A percentile compares a stretch with the other conserved stretches of the same genome.
phyloP scores from a whole-genome alignment of 2,888 invertebrate genomes.

The Abrostola triplasia region DNA sequence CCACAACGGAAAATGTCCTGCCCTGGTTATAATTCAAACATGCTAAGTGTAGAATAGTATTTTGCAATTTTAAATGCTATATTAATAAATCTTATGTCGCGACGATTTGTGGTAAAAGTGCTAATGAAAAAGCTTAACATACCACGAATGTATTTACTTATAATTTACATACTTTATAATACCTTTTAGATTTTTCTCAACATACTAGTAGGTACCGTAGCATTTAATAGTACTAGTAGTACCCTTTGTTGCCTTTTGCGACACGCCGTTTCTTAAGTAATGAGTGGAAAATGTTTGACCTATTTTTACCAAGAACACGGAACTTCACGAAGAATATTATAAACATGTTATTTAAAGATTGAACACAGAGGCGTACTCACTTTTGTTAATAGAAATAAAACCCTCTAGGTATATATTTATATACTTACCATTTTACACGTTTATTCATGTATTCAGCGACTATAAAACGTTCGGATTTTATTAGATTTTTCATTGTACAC shows the following conservation, averaged over 20 bases:
- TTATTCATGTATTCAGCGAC: constrained; percentile 6
- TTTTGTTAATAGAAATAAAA: too few species aligned
- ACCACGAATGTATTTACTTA: constrained; percentile 10
- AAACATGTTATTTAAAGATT: too few species aligned
- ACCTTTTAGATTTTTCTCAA: too few species aligned
- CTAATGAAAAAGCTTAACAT: constrained; percentile 45
- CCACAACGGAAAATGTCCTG: too few species aligned
- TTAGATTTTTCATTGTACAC: constrained; percentile 46
- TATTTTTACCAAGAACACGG: too few species aligned
- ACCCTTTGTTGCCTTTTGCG: too few species aligned
- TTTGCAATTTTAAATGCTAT: constrained; percentile 46
- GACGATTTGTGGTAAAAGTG: constrained; percentile 18
- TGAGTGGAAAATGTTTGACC: too few species aligned
- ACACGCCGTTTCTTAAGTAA: too few species aligned
- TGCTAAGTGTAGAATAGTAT: constrained; percentile 15
- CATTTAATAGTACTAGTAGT: too few species aligned
- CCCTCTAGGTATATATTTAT: background rate
- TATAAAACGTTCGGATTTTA: constrained; percentile 34
- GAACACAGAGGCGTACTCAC: too few species aligned
- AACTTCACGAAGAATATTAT: too few species aligned
- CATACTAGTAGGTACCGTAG: too few species aligned
- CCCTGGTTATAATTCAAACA: constrained; percentile 26
- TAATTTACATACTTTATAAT: constrained; percentile 27
- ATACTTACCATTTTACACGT: constrained; percentile 4
- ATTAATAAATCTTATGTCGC: constrained; percentile 36